Conservation (phyloP, 1,140 invertebrate species). For the Brachystomella parvula region DNA sequence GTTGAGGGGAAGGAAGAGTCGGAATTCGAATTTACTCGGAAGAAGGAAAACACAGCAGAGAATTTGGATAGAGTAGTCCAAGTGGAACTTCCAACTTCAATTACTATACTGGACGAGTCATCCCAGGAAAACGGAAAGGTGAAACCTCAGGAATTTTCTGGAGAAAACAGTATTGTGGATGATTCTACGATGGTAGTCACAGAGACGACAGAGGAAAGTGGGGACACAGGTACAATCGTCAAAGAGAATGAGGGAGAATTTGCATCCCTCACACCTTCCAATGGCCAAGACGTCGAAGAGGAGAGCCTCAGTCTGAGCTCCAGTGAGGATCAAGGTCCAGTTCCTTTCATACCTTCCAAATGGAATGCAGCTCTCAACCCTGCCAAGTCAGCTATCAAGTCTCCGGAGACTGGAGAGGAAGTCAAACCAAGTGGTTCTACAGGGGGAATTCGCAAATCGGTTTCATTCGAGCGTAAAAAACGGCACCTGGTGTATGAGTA, state of each 20-base stretch:
- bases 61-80: too few species aligned
- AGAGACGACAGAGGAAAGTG: too few species aligned
- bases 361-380: conserved; percentile 35
- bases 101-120: too few species aligned
- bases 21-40: neutral
- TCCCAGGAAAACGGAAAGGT: too few species aligned
- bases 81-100: too few species aligned
- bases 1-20: neutral
- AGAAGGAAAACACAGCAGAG: neutral
- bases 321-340: conserved; percentile 6
- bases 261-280: conserved; percentile 55
- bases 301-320: conserved; percentile 18
- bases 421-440: neutral
- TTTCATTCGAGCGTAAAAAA: conserved; percentile 37
- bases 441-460: conserved; percentile 32
- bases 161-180: too few species aligned
- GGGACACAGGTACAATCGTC: neutral
- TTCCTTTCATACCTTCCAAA: conserved; percentile 33
- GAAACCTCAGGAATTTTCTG: too few species aligned
- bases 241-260: conserved; percentile 5
- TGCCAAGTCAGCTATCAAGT: conserved; percentile 31
- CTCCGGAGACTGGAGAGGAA: conserved; percentile 23
- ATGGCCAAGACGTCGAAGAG: conserved; percentile 53
- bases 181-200: too few species aligned
- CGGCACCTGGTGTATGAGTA: conserved; percentile 37